Evolutionary conservation across 2,888 invertebrate species (phyloP).

Genomic region (Lepidochitona cinerea): DNA sequence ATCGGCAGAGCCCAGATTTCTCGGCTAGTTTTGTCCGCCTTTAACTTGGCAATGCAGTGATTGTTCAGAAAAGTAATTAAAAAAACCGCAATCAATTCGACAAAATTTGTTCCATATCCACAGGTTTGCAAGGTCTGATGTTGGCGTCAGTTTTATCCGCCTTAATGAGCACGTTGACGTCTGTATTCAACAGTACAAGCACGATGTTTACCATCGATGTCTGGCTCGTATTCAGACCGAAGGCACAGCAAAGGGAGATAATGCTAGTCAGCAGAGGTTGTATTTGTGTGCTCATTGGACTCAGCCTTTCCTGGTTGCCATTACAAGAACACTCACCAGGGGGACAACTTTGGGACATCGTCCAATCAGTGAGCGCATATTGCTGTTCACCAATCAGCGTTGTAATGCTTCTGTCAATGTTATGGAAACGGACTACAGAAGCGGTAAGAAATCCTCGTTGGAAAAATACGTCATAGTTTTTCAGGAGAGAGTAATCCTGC

Average conservation of each 20-base stretch:
- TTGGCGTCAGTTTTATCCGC: constrained; percentile 75
- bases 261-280: constrained; percentile 63
- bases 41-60: too few species aligned
- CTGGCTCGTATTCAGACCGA: constrained; percentile 65
- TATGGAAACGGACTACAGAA: constrained; percentile 73
- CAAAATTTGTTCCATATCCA: too few species aligned
- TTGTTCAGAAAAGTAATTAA: too few species aligned
- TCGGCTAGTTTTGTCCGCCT: too few species aligned
- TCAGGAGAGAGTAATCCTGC: too few species aligned
- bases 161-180: constrained; percentile 74
- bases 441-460: constrained; percentile 68
- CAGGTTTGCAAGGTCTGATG: constrained; percentile 69
- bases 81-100: too few species aligned
- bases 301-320: constrained; percentile 72
- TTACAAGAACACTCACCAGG: constrained; percentile 73
- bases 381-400: constrained; percentile 74
- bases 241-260: constrained; percentile 59
- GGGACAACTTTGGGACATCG: constrained; percentile 74
- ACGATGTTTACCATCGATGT: constrained; percentile 75
- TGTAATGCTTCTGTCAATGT: constrained; percentile 73
- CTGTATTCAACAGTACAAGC: constrained; percentile 74
- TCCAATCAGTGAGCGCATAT: constrained; percentile 74
- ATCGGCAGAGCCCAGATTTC: too few species aligned
- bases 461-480: too few species aligned
- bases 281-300: constrained; percentile 48